Percentiles rank a stretch among this genome's conserved stretches.
Conservation (phyloP, 2,888 invertebrate species). For the Noctua janthe region DNA sequence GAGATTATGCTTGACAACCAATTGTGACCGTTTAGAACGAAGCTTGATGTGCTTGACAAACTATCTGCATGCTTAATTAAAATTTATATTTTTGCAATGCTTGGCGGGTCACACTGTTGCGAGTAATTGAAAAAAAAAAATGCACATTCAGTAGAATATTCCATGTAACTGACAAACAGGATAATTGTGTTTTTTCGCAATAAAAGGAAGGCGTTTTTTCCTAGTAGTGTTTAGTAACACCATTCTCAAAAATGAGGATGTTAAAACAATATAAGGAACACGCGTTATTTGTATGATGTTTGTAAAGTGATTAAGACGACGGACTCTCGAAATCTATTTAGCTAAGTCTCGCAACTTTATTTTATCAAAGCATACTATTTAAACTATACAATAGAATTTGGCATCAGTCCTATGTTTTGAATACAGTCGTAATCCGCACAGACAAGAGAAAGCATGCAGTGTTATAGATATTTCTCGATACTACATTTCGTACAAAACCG, state of each 20-base stretch:
- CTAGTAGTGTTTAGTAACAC: slow-evolving; percentile 19
- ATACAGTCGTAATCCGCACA: slow-evolving; percentile 20
- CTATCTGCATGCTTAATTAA: not conserved
- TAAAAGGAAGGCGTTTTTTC: slow-evolving; percentile 25
- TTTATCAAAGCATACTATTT: slow-evolving; percentile 15
- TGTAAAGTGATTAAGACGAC: not conserved
- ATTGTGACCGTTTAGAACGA: not conserved
- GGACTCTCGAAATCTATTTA: not conserved
- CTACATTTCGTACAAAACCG: slow-evolving; percentile 9
- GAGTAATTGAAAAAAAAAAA: not conserved
- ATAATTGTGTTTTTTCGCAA: slow-evolving; percentile 22
- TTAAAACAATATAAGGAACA: not conserved
- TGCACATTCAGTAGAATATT: not conserved
- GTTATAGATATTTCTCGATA: slow-evolving; percentile 41
- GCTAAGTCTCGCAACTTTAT: slow-evolving; percentile 6
- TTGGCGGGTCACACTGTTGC: not conserved
- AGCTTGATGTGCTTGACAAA: not conserved
- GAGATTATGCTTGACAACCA: not conserved
- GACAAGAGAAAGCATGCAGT: slow-evolving; percentile 16
- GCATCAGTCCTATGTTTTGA: slow-evolving; percentile 43
- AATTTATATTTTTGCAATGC: not conserved
- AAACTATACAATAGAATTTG: slow-evolving; percentile 43
- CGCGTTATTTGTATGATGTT: not conserved
- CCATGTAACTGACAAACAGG: slow-evolving; percentile 36
- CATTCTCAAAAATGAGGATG: slow-evolving; percentile 18